A percentile compares a stretch with the other conserved stretches of the same genome.
phyloP scores from a whole-genome alignment of 2,797 vertebrate genomes.

The Rachycentron canadum region DNA sequence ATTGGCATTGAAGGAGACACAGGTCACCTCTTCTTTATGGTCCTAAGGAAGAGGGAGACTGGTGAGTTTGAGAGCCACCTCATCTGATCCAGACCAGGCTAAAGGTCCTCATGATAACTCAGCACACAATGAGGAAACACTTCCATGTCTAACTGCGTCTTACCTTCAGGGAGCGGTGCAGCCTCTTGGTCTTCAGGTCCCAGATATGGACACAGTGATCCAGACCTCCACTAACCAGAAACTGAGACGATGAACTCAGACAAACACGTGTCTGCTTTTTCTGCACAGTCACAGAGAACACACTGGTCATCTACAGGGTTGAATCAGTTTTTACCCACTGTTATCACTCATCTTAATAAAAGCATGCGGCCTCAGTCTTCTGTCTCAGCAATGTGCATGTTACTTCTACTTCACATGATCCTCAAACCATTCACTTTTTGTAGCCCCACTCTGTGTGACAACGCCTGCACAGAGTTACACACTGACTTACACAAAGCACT shows the following conservation, averaged over 20 bases:
- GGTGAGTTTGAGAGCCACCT: too few relatives aligned
- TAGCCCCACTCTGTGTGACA: too few relatives aligned
- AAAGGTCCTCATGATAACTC: too few relatives aligned
- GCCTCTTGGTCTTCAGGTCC: constrained; percentile 94
- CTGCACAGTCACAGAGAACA: constrained; percentile 72
- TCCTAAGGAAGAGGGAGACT: constrained; percentile 82
- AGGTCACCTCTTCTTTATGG: constrained; percentile 94
- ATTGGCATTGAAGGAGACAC: constrained; percentile 92
- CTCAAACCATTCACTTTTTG: too few relatives aligned
- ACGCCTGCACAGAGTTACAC: too few relatives aligned
- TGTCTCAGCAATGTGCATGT: too few relatives aligned
- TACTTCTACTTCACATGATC: too few relatives aligned
- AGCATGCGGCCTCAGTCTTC: too few relatives aligned
- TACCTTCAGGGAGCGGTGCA: constrained; percentile 93
- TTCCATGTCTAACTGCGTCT: not conserved
- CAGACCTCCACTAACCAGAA: constrained; percentile 93
- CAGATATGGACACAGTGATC: constrained; percentile 95
- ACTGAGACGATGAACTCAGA: constrained; percentile 91
- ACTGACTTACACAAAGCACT: too few relatives aligned
- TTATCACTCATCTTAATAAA: too few relatives aligned
- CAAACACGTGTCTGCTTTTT: constrained; percentile 93
- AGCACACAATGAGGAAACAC: too few relatives aligned
- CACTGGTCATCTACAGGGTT: not conserved
- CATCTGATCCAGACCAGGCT: too few relatives aligned
- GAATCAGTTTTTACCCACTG: not conserved